A percentile compares a stretch with the other conserved stretches of the same genome.
phyloP scores from a whole-genome alignment of 2,113 vertebrate species.

The Butorides virescens region DNA sequence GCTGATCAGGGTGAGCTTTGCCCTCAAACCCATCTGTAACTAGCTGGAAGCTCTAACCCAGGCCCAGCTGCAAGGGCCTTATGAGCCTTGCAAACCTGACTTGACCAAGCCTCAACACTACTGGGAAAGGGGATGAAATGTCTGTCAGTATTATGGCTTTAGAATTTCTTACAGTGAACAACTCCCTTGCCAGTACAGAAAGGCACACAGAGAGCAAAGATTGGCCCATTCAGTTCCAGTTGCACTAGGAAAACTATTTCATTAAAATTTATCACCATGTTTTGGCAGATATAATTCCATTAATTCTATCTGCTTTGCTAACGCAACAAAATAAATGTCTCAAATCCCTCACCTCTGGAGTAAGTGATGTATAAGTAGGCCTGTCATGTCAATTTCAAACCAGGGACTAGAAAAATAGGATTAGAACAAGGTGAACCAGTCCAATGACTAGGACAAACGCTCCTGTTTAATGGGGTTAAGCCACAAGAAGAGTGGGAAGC shows the following conservation, averaged over 20 bases:
- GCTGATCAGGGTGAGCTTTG: not conserved
- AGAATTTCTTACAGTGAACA: rapidly evolving
- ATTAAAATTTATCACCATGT: not conserved
- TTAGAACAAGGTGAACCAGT: not conserved
- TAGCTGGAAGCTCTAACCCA: not conserved
- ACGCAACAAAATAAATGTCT: not conserved
- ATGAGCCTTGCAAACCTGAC: not conserved
- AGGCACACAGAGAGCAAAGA: not conserved
- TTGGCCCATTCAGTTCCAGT: not conserved
- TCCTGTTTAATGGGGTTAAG: not conserved
- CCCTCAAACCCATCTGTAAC: not conserved
- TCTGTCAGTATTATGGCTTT: not conserved
- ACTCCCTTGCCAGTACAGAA: not conserved
- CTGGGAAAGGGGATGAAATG: not conserved
- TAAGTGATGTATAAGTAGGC: not conserved
- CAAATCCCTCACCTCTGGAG: not conserved
- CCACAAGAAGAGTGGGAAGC: not conserved
- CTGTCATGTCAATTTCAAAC: not conserved
- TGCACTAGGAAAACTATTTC: not conserved
- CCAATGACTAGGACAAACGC: not conserved
- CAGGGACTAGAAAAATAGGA: not conserved
- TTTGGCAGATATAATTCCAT: slow-evolving; percentile 15
- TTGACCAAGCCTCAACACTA: not conserved
- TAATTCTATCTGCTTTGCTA: slow-evolving; percentile 4
- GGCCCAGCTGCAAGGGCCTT: not conserved